phyloP scores from a whole-genome alignment of 2,888 invertebrate species.

The Tachina lurida region DNA sequence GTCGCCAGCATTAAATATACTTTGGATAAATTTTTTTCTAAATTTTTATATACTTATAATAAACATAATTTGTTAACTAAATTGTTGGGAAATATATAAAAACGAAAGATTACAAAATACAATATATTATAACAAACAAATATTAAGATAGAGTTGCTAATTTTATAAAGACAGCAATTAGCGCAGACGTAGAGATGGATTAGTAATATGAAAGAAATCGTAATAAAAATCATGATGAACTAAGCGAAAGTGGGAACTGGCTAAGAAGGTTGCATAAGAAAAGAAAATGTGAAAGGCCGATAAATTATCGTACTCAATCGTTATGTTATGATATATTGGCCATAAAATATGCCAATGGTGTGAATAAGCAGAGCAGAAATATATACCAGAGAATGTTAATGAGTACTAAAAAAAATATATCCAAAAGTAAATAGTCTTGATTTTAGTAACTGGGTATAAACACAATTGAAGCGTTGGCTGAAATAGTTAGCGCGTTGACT shows the following conservation, averaged over 20 bases:
- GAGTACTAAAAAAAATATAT: too few relatives aligned
- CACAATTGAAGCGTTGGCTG: too few relatives aligned
- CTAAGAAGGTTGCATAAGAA: too few relatives aligned
- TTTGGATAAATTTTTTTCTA: slow-evolving; percentile 25
- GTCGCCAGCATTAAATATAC: background rate
- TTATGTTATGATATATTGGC: too few relatives aligned
- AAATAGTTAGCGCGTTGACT: too few relatives aligned
- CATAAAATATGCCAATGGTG: too few relatives aligned
- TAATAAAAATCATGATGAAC: background rate
- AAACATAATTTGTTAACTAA: slow-evolving; percentile 60
- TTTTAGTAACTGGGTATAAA: too few relatives aligned
- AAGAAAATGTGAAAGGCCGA: too few relatives aligned
- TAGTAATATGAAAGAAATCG: background rate
- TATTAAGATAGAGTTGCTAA: slow-evolving; percentile 31
- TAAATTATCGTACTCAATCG: too few relatives aligned
- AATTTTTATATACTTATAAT: slow-evolving; percentile 14
- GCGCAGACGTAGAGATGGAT: background rate
- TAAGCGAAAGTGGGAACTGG: background rate
- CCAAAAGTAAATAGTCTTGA: too few relatives aligned
- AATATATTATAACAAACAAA: background rate
- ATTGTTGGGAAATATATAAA: slow-evolving; percentile 49
- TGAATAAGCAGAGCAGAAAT: too few relatives aligned
- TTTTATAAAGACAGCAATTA: slow-evolving; percentile 50
- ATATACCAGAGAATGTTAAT: too few relatives aligned
- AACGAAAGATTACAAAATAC: slow-evolving; percentile 31